Conservation (phyloP, 2,797 vertebrate species). For the Hydrolagus colliei region DNA sequence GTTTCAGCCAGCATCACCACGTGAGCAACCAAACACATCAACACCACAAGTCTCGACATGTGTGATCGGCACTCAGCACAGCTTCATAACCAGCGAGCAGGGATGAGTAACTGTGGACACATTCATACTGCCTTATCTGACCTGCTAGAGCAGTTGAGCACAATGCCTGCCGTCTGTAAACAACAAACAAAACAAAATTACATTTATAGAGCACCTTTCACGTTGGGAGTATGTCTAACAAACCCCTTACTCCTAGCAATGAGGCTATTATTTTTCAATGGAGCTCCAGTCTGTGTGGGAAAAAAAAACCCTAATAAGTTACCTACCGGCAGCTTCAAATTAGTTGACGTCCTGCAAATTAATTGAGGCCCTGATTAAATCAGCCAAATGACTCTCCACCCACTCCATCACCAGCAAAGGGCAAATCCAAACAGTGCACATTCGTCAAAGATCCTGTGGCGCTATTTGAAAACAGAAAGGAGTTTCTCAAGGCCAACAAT, state of each 20-base stretch:
- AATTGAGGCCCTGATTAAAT: neutral
- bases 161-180: no score
- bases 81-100: constrained; percentile 35
- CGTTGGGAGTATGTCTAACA: no score
- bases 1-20: constrained; percentile 57
- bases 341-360: neutral
- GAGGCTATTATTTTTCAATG: no score
- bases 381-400: neutral
- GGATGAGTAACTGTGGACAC: constrained; percentile 18
- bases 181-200: no score
- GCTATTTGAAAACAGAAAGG: no score
- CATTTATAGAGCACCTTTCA: no score
- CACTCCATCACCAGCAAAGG: neutral
- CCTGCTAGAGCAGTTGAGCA: no score
- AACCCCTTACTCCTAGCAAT: no score
- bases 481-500: no score
- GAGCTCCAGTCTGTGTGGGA: neutral
- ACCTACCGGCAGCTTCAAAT: neutral
- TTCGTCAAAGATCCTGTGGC: no score
- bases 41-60: constrained; percentile 57
- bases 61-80: constrained; percentile 40
- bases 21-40: constrained; percentile 39
- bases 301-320: neutral
- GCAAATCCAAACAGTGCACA: neutral
- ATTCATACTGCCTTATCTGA: neutral